A percentile compares a stretch with the other conserved stretches of the same genome.
These are phyloP conservation scores for Lathamus discolor DNA, from an alignment of 2,113 vertebrate species.

Conservation along the genomic window DNA sequence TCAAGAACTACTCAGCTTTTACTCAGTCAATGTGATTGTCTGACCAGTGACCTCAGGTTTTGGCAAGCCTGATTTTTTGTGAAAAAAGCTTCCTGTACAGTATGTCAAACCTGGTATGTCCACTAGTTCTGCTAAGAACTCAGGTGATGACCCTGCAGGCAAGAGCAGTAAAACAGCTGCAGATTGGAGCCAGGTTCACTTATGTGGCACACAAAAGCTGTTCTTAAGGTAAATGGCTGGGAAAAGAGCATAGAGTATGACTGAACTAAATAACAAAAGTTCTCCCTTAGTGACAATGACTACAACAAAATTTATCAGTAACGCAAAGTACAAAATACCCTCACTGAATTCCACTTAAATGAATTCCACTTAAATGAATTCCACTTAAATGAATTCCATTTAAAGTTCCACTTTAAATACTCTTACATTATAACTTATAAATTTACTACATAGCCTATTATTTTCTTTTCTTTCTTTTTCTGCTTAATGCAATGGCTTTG, in stretches of 20 bases:
- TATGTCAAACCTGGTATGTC: constrained; percentile 1
- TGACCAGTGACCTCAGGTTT: neutral
- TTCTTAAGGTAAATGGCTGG: neutral
- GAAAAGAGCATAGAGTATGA: neutral
- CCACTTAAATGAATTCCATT: no score
- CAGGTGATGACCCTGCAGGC: neutral
- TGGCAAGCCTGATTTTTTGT: neutral
- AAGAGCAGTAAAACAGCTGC: constrained; percentile 8
- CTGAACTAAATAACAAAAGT: neutral
- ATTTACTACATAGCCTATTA: neutral
- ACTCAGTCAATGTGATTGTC: neutral
- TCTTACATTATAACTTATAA: neutral
- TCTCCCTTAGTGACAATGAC: neutral
- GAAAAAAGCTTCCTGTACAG: neutral
- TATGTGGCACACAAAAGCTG: neutral
- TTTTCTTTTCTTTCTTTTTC: neutral
- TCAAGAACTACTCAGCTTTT: neutral
- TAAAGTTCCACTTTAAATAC: neutral
- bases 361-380: no score
- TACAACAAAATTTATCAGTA: neutral
- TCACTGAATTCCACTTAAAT: no score
- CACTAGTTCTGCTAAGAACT: neutral
- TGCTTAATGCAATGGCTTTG: neutral
- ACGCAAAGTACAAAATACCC: neutral
- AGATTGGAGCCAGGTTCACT: neutral